Evolutionary conservation across 2,113 vertebrate genomes (phyloP), one percentile per base, ranked within the genome.

Genomic region (Salvator merianae): DNA sequence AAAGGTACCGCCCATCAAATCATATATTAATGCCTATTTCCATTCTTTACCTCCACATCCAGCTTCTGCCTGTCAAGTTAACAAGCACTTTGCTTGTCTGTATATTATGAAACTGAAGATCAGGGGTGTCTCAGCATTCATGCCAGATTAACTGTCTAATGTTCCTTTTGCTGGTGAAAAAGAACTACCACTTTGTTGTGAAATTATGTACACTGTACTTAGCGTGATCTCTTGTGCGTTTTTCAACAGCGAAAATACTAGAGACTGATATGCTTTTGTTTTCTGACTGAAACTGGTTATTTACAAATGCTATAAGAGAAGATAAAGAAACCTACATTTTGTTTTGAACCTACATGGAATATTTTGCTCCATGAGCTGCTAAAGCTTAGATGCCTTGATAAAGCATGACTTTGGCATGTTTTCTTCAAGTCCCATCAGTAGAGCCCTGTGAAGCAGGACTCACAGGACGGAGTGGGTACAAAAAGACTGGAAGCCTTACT

Each of bases 171-270:
- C 30, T 38, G 59, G 1, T 65, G 12, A 38, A 63, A 63, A 62
- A 7, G 3, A 73, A 65, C 36, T 16, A 38, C 28, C 36, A 79
- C 8, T 66, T 34, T 84, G 66, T 63, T 50, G 74, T 40, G 59
- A 88, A 87, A 88, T 53, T 73, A 38, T 43, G n/a, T 53, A n/a
- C 86, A 84, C 62, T 36, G 50, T 5, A 12, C 2, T 13, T 70
- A 34, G 5, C 59, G 83, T 20, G 70, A 72, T 69, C 32, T 36
- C 40, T 53, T 32, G 65, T 83, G 50, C 78, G 5, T 47, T n/a
- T 16, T 68, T 65, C 65, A 89, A 86, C 86, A 69, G 85, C 75
- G 68, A 72, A 87, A 1, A 0, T n/a, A 74, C 63, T 79, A 53
- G 1, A 43, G 65, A 59, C 77, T 81, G 84, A 80, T 66, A 87